These are phyloP conservation scores for Salvelinus alpinus DNA, from an alignment of 2,113 vertebrate species.

Conservation along the genomic window DNA sequence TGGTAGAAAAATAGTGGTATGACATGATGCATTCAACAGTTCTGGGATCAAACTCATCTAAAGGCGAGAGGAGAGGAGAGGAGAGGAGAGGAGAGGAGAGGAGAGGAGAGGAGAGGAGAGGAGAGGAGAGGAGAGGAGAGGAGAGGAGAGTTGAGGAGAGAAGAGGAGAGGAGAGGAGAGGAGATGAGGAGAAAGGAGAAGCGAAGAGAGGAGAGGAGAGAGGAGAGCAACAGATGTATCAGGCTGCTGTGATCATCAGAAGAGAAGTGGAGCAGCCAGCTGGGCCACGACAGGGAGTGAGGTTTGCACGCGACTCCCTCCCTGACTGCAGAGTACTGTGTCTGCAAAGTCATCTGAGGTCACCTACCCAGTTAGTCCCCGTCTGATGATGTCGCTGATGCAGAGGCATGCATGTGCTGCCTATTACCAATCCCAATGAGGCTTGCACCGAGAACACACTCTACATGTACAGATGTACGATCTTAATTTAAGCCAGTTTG, in stretches of 20 bases:
- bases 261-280: constrained; percentile 49
- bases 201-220: not conserved
- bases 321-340: constrained; percentile 64
- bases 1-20: too few species aligned
- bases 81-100: too few species aligned
- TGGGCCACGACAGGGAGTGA: constrained; percentile 41
- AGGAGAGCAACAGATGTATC: constrained; percentile 45
- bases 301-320: constrained; percentile 59
- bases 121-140: too few species aligned
- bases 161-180: not conserved
- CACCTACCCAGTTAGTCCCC: constrained; percentile 38
- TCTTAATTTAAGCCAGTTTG: constrained; percentile 12
- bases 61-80: too few species aligned
- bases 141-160: too few species aligned
- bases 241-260: constrained; percentile 32
- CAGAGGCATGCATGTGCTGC: not conserved
- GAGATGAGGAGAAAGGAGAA: not conserved
- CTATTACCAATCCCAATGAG: constrained; percentile 19
- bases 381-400: constrained; percentile 39
- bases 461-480: constrained; percentile 17
- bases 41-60: too few species aligned
- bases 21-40: too few species aligned
- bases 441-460: constrained; percentile 43
- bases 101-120: too few species aligned
- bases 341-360: constrained; percentile 77